Evolutionary conservation across 2,113 vertebrate genomes (phyloP).

Genomic region (Psephotus haematonotus): DNA sequence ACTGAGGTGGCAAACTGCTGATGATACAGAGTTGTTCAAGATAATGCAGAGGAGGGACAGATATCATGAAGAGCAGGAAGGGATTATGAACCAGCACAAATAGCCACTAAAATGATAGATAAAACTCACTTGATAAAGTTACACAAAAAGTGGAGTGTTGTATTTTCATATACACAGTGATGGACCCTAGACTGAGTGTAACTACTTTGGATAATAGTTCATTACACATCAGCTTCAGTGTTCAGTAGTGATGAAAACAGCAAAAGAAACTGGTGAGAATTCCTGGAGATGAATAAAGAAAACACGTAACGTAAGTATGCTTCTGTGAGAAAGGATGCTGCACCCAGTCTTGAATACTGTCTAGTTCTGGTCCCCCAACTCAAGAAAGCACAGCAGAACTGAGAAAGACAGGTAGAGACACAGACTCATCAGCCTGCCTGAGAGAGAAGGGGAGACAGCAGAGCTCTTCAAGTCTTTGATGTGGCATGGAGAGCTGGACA

Average conservation of each 20-base stretch:
- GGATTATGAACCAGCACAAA: neutral
- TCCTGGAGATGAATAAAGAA: neutral
- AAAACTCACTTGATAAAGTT: neutral
- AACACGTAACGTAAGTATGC: neutral
- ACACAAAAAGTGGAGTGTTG: neutral
- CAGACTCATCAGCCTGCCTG: neutral
- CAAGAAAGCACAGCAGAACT: neutral
- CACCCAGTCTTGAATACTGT: neutral
- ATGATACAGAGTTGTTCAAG: neutral
- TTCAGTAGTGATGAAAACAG: neutral
- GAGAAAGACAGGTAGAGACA: neutral
- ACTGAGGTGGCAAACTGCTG: neutral
- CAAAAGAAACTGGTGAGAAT: neutral
- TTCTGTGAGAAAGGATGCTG: neutral
- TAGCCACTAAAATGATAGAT: neutral
- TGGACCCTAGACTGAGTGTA: neutral
- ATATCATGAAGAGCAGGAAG: neutral
- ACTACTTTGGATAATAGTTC: neutral
- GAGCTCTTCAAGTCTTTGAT: neutral
- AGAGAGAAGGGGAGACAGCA: neutral
- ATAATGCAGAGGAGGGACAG: neutral
- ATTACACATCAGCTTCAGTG: neutral
- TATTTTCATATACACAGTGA: neutral
- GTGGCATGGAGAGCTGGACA: neutral
- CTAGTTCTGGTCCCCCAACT: neutral